These are phyloP conservation scores for Gastracanthus pulcherrimus DNA, from an alignment of 2,888 invertebrate species.

Conservation along the genomic window DNA sequence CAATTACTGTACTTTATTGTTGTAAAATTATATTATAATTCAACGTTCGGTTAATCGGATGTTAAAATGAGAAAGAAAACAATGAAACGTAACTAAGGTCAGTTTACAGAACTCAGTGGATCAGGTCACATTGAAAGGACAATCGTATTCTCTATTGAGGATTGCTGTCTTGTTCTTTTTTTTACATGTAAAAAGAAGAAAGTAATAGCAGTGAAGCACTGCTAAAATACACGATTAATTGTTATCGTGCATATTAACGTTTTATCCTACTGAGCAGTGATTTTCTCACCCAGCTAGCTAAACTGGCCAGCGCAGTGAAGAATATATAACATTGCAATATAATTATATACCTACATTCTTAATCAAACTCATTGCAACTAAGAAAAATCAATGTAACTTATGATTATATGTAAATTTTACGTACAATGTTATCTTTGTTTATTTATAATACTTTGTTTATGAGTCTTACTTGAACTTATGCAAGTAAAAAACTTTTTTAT, in stretches of 20 bases:
- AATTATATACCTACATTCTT: neutral
- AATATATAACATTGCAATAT: too few species aligned
- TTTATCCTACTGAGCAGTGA: neutral
- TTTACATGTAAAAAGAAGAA: neutral
- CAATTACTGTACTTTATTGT: conserved; percentile 9
- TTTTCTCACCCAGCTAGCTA: neutral
- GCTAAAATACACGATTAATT: neutral
- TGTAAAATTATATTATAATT: conserved; percentile 21
- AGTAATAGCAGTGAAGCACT: neutral
- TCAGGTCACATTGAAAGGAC: neutral
- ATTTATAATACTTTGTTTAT: neutral
- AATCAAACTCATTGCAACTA: neutral
- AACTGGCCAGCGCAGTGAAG: neutral
- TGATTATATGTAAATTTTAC: neutral
- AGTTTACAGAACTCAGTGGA: conserved; percentile 47
- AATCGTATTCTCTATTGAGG: neutral
- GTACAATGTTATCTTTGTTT: neutral
- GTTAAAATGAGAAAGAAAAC: neutral
- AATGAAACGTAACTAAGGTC: conserved; percentile 49
- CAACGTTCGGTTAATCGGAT: neutral
- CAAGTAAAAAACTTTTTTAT: neutral
- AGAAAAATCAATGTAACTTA: neutral
- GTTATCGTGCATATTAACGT: neutral
- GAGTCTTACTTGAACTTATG: neutral
- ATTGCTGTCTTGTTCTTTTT: neutral